Conservation (phyloP, 2,113 vertebrate species). For the Piprites chloris region DNA sequence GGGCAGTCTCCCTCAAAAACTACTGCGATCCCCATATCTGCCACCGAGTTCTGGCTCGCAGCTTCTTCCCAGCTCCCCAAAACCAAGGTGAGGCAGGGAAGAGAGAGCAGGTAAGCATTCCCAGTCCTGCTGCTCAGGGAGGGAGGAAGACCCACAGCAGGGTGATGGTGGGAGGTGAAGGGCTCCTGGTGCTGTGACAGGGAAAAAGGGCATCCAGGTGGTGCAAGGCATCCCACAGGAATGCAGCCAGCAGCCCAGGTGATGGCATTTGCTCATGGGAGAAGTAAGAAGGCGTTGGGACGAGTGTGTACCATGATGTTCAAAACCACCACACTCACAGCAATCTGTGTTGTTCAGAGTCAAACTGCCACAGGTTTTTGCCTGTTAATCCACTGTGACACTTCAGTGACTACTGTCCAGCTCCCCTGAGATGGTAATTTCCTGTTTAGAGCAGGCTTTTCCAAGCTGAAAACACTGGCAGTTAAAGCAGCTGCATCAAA, state of each 20-base stretch:
- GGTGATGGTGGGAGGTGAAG: background rate
- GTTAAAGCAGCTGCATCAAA: background rate
- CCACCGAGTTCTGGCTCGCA: background rate
- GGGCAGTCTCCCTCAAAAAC: background rate
- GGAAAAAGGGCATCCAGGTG: background rate
- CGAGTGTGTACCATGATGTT: fast-evolving
- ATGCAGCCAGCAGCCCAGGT: background rate
- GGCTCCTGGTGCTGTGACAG: background rate
- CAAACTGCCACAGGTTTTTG: background rate
- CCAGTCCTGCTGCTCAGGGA: background rate
- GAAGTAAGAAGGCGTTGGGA: background rate
- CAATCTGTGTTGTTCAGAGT: fast-evolving
- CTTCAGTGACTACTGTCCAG: background rate
- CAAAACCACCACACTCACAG: fast-evolving
- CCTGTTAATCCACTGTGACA: background rate
- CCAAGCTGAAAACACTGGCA: background rate
- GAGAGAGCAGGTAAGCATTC: background rate
- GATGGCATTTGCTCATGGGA: fast-evolving
- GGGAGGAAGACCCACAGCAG: background rate
- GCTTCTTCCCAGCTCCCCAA: background rate
- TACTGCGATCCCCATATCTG: fast-evolving
- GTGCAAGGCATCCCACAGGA: background rate
- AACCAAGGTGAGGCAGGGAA: background rate
- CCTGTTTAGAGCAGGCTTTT: background rate
- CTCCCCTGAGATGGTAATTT: background rate